Base-by-base conservation (phyloP, 2,113 vertebrate species). In the Lonchura striata region DNA sequence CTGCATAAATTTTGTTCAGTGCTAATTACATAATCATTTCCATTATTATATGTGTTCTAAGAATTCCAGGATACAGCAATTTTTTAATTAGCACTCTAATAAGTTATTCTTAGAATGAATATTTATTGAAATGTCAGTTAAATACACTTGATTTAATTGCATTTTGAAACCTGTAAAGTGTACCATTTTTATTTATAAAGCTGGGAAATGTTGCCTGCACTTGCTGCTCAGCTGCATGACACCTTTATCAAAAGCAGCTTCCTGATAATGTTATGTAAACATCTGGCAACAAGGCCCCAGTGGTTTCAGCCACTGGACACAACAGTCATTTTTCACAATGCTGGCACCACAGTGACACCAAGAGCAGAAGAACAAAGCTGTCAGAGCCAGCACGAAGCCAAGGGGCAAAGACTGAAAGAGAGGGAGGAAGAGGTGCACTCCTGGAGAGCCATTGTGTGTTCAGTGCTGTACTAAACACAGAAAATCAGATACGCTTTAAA, bases 71-170 rank as follows among this genome's bases (percentile, higher is more conserved):
- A 90, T 35, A 71, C 10, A 68, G 37, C n/a, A 76, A 65, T 47
- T 76, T 94, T 86, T 52, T 7, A 44, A 80, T 90, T 83, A 86
- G 27, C 71, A 18, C 46, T 59, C 33, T 63, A 84, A 66, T 54
- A n/a, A 16, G 21, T 60, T 86, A 86, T 83, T 92, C 41, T 88
- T 88, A 91, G 50, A 82, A 71, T 75, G 47, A 75, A 33, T 68
- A 83, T 80, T 86, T 80, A 66, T 75, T 69, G 44, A 81, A 92
- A 59, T 53, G 19, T 28, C 63, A 57, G 66, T 52, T 37, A 84
- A 85, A 92, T 41, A 84, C 31, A 63, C 59, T 72, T 57, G 18
- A 80, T 49, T 24, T 33, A 76, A 76, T 66, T 90, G 31, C 53
- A 90, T 59, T 83, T 76, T 57, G 68, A 90, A 92, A 87, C 18